These are phyloP conservation scores for Tenthredo amoena DNA, from an alignment of 2,888 invertebrate species.

Conservation along the genomic window DNA sequence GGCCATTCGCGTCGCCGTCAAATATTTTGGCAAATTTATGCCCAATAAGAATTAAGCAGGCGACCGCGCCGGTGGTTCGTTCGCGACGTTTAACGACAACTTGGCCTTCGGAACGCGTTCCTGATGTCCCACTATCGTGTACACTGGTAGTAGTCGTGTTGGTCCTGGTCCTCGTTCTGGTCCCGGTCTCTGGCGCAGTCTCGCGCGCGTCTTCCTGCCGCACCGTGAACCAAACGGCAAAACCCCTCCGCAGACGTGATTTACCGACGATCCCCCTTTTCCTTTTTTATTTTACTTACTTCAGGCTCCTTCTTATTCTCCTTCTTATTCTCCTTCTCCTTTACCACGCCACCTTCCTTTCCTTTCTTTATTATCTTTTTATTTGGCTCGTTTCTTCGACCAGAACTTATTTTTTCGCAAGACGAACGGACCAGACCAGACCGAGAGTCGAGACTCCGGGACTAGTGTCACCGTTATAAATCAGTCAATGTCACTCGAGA, in stretches of 20 bases:
- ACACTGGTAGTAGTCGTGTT: constrained; percentile 22
- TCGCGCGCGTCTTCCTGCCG: constrained; percentile 36
- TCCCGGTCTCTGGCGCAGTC: constrained; percentile 51
- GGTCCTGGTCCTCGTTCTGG: constrained; percentile 32
- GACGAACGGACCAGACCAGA: background rate
- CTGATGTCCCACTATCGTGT: constrained; percentile 54
- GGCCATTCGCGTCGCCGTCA: constrained; percentile 76
- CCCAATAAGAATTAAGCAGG: constrained; percentile 78
- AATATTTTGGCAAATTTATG: constrained; percentile 79
- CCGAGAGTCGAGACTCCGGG: background rate
- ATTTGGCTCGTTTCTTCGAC: constrained; percentile 23
- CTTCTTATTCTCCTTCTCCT: background rate
- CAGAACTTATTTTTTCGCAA: constrained; percentile 23
- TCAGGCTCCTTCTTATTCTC: background rate
- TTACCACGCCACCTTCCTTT: background rate
- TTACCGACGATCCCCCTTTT: constrained; percentile 66
- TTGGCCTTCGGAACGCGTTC: constrained; percentile 58
- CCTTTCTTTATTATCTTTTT: background rate
- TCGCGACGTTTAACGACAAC: constrained; percentile 66
- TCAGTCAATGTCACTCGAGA: constrained; percentile 74
- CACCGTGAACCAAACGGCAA: constrained; percentile 20
- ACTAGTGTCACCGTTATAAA: constrained; percentile 71
- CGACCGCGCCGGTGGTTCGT: constrained; percentile 59
- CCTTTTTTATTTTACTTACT: constrained; percentile 44
- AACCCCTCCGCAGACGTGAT: constrained; percentile 64